Conservation (phyloP, 2,888 invertebrate species). For the Archips xylosteana region DNA sequence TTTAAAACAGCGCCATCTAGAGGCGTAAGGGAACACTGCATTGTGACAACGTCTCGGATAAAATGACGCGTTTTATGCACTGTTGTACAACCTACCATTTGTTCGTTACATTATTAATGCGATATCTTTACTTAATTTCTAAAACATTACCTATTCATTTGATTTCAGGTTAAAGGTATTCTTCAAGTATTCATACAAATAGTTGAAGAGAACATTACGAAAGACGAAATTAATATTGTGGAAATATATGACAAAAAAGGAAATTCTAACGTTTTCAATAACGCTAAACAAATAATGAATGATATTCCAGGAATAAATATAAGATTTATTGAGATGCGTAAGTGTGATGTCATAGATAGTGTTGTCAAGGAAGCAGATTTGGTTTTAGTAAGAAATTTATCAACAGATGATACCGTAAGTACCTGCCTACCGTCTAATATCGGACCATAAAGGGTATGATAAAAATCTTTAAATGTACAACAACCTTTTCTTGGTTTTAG, state of each 20-base stretch:
- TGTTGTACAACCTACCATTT: too few relatives aligned
- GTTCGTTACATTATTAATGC: too few relatives aligned
- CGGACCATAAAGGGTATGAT: too few relatives aligned
- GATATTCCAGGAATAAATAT: slow-evolving; percentile 22
- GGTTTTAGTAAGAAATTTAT: slow-evolving; percentile 33
- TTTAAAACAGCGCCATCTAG: too few relatives aligned
- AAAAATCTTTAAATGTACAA: not conserved
- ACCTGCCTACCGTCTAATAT: not conserved
- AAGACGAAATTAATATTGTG: slow-evolving; percentile 41
- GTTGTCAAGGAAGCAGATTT: slow-evolving; percentile 37
- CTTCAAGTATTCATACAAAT: slow-evolving; percentile 47
- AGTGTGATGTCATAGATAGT: slow-evolving; percentile 27
- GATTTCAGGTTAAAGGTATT: slow-evolving; percentile 44
- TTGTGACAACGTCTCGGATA: too few relatives aligned
- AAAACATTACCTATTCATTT: not conserved
- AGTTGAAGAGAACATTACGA: slow-evolving; percentile 46
- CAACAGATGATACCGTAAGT: slow-evolving; percentile 39
- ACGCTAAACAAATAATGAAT: slow-evolving; percentile 11
- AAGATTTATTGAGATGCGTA: slow-evolving; percentile 25
- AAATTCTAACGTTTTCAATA: slow-evolving; percentile 24
- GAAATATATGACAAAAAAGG: slow-evolving; percentile 42
- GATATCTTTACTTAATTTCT: too few relatives aligned
- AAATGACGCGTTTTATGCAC: too few relatives aligned
- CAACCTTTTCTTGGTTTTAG: slow-evolving; percentile 20
- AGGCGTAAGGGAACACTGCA: too few relatives aligned